Base-by-base conservation (phyloP, 2,797 vertebrate species). In the Hypotaenidia okinawae region DNA sequence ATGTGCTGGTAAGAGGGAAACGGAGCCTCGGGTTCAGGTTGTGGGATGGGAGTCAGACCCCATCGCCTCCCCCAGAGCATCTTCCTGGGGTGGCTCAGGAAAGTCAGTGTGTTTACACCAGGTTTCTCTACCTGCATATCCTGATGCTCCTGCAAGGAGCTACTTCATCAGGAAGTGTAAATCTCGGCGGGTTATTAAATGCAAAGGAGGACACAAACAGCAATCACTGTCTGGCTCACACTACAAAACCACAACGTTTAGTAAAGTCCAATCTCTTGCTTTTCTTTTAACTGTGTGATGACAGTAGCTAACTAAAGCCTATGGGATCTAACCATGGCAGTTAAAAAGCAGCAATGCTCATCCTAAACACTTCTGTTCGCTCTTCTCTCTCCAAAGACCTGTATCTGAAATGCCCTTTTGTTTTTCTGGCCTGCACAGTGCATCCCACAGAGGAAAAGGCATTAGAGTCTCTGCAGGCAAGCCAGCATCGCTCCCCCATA, bases 401-500 rank as follows among this genome's bases (percentile, higher is more conserved):
- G 32, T 62, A 82, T 51, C 51, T 76, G 55, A 82, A 84, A 82
- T 11, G 25, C 9, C 25, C 1, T 15, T 57, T 23, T 88, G 33
- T 66, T 37, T 28, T 5, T 3, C n/a, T 62, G 10, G 52, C 39
- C 55, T 3, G 10, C 10, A 41, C 54, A 32, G 15, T 62, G 84
- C 67, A 86, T 51, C 37, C 41, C 52, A 54, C 11, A 64, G 84
- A 63, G 87, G 80, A 78, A 75, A 76, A 91, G 23, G 45, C 45
- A 77, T 75, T 92, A 64, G 90, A 87, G 54, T 57, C 90, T 90
- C 91, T 86, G 61, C 39, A 59, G 75, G 64, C 30, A 80, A 55
- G 41, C 18, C 84, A 66, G 35, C 1, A 3, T 7, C 87, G 74
- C 43, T 87, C 58, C 23, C 72, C 45, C 2, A 0, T 33, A 84